Conservation (phyloP, 2,888 invertebrate species). For the Lepidochitona cinerea region DNA sequence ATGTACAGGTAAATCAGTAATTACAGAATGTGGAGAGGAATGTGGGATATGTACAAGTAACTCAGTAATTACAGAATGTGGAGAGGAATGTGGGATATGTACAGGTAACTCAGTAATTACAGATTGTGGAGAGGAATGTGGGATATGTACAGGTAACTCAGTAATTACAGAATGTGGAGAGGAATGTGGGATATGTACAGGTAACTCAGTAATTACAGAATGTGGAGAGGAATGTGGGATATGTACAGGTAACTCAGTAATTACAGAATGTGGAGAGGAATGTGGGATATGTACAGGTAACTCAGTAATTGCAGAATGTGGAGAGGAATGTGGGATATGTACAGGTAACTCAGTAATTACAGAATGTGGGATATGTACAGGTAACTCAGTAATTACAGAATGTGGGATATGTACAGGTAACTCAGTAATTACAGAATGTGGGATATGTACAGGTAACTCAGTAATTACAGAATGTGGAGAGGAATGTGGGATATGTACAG, state of each 20-base stretch:
- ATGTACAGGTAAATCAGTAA: not conserved
- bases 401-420: not conserved
- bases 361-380: not conserved
- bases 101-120: conserved; percentile 70
- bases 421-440: conserved; percentile 65
- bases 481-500: conserved; percentile 93
- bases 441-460: conserved; percentile 83
- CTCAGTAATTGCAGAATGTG: not conserved
- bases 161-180: conserved; percentile 92
- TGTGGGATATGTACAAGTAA: conserved; percentile 61
- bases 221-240: not conserved
- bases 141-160: not conserved
- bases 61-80: conserved; percentile 80
- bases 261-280: not conserved
- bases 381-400: not conserved
- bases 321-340: not conserved
- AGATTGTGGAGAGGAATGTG: not conserved
- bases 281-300: conserved; percentile 86
- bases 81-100: conserved; percentile 97
- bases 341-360: not conserved
- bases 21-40: not conserved
- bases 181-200: conserved; percentile 94
- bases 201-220: conserved; percentile 41
- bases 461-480: conserved; percentile 88
- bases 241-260: not conserved